These are phyloP conservation scores for Pogonus chalceus DNA, from an alignment of 1,140 invertebrate species.

Conservation along the genomic window DNA sequence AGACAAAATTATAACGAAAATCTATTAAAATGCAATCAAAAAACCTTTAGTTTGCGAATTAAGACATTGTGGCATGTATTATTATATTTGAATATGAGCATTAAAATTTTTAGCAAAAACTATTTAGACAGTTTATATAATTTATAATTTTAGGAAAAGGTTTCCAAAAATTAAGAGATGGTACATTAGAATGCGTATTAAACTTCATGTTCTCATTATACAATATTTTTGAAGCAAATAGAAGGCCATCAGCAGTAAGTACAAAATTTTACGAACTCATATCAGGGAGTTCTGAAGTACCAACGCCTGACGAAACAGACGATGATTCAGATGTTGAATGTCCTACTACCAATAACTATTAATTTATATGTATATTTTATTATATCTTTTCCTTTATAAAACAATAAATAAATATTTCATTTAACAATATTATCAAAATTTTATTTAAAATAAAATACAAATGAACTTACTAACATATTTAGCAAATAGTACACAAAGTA, in stretches of 20 bases:
- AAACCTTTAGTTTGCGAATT: too few species aligned
- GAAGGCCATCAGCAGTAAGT: background rate
- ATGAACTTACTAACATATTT: too few species aligned
- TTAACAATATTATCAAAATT: background rate
- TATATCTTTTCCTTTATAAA: background rate
- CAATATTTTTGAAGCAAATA: slow-evolving; percentile 17
- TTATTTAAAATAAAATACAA: background rate
- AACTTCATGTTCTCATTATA: slow-evolving; percentile 22
- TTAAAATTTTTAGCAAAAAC: too few species aligned
- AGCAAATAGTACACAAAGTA: too few species aligned
- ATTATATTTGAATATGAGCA: too few species aligned
- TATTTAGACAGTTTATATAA: too few species aligned
- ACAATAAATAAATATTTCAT: background rate
- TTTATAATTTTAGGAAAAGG: slow-evolving; percentile 27
- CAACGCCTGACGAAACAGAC: background rate
- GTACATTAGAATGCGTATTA: slow-evolving; percentile 25
- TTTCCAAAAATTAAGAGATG: slow-evolving; percentile 28
- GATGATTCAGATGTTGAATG: slow-evolving; percentile 2
- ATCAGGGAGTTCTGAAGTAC: background rate
- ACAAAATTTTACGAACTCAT: background rate
- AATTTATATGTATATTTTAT: background rate
- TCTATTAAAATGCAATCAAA: too few species aligned
- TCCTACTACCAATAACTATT: background rate
- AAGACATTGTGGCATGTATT: too few species aligned
- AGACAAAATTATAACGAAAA: too few species aligned